Evolutionary conservation across 1,140 invertebrate species (phyloP).

Genomic region (Sarcophaga bullata): DNA sequence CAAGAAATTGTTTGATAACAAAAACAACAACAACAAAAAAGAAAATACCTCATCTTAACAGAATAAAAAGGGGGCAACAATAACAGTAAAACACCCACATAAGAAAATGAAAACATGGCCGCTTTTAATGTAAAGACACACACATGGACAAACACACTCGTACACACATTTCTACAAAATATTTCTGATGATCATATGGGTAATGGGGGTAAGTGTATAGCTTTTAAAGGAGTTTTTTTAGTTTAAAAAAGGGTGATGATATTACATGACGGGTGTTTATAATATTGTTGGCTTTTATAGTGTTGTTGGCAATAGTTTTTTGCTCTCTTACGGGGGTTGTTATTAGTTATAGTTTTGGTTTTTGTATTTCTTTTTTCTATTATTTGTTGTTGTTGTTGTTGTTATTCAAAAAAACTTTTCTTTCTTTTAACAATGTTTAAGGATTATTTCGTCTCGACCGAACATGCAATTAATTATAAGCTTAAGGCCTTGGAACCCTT

Average conservation of each 20-base stretch:
- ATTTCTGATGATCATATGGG: too few species aligned
- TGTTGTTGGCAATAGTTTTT: neutral
- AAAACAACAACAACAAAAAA: neutral
- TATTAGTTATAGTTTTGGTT: neutral
- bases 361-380: neutral
- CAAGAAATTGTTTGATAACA: conserved; percentile 33
- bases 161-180: neutral
- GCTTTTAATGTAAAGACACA: conserved; percentile 9
- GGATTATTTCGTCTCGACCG: conserved; percentile 66
- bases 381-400: neutral
- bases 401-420: neutral
- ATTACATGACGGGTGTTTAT: neutral
- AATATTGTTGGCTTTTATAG: neutral
- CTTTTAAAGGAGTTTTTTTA: too few species aligned
- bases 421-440: conserved; percentile 41
- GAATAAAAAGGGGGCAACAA: neutral
- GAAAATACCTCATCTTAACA: neutral
- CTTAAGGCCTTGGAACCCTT: conserved; percentile 65
- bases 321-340: neutral
- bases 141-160: neutral
- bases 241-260: too few species aligned
- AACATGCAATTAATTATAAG: conserved; percentile 67
- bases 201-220: too few species aligned
- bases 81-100: neutral
- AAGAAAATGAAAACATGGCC: conserved; percentile 33